Evolutionary conservation across 2,113 vertebrate genomes (phyloP).

Genomic region (Neodontobutis hainanensis): DNA sequence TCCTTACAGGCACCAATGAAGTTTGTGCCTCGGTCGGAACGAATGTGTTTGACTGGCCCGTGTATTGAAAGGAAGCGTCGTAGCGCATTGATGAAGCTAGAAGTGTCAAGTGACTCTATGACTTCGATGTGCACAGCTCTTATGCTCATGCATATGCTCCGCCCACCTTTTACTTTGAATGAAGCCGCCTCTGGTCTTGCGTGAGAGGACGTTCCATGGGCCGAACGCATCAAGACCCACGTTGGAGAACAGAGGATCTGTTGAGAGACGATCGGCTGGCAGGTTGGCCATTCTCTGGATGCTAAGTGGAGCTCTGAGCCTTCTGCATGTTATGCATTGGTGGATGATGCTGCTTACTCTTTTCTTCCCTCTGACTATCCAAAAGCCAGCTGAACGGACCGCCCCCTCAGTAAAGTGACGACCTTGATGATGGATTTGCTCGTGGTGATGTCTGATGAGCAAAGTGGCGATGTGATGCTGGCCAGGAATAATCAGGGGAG

Average conservation of each 20-base stretch:
- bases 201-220: conserved; percentile 20
- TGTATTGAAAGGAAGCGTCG: conserved; percentile 16
- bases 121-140: conserved; percentile 32
- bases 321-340: conserved; percentile 35
- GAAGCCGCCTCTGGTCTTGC: conserved; percentile 10
- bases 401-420: conserved; percentile 33
- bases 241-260: conserved; percentile 32
- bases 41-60: conserved; percentile 6
- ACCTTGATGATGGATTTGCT: conserved; percentile 35
- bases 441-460: conserved; percentile 26
- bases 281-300: conserved; percentile 34
- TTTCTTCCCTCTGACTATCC: conserved; percentile 33
- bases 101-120: conserved; percentile 29
- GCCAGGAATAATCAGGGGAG: conserved; percentile 28
- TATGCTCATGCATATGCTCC: conserved; percentile 36
- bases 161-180: conserved; percentile 19
- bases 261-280: conserved; percentile 20
- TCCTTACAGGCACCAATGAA: conserved; percentile 32
- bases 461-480: conserved; percentile 20
- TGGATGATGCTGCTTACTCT: conserved; percentile 35
- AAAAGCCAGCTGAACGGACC: conserved; percentile 30
- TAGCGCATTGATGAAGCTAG: conserved; percentile 35
- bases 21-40: conserved; percentile 39
- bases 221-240: conserved; percentile 37
- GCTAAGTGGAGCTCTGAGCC: conserved; percentile 6